These are phyloP conservation scores for Crotalus horridus DNA, from an alignment of 2,113 vertebrate species.

Conservation along the genomic window DNA sequence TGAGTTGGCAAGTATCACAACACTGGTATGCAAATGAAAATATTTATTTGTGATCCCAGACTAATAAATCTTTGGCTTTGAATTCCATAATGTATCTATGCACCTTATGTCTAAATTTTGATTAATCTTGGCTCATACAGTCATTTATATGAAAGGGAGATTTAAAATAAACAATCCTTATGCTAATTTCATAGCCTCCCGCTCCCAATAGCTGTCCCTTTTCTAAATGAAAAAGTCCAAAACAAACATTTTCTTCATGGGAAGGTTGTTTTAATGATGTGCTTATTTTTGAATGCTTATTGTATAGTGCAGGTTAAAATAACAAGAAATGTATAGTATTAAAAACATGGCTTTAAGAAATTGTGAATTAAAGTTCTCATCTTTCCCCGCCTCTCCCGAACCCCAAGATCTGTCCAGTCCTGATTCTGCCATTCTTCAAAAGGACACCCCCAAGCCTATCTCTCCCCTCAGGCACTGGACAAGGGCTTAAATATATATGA, in stretches of 20 bases:
- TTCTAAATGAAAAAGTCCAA: neutral
- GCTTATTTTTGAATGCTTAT: neutral
- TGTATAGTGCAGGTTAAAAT: neutral
- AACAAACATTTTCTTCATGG: neutral
- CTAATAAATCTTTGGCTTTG: neutral
- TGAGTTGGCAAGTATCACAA: neutral
- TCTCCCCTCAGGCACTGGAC: neutral
- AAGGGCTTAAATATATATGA: neutral
- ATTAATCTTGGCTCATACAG: neutral
- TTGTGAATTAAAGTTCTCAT: neutral
- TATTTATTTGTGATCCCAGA: neutral
- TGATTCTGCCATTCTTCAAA: neutral
- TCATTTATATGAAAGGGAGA: neutral
- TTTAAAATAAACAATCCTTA: neutral
- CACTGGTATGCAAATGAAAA: neutral
- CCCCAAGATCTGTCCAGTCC: neutral
- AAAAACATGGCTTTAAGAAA: neutral
- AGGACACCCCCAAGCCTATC: neutral
- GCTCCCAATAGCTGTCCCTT: neutral
- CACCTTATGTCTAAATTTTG: neutral
- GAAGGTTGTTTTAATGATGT: neutral
- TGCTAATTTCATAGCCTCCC: neutral
- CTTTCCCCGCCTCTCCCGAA: neutral
- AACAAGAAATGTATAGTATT: neutral
- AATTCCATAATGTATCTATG: neutral